Evolutionary conservation across 2,888 invertebrate genomes (phyloP), one percentile per base, ranked within the genome.

Genomic region (Caenorhabditis afra): DNA sequence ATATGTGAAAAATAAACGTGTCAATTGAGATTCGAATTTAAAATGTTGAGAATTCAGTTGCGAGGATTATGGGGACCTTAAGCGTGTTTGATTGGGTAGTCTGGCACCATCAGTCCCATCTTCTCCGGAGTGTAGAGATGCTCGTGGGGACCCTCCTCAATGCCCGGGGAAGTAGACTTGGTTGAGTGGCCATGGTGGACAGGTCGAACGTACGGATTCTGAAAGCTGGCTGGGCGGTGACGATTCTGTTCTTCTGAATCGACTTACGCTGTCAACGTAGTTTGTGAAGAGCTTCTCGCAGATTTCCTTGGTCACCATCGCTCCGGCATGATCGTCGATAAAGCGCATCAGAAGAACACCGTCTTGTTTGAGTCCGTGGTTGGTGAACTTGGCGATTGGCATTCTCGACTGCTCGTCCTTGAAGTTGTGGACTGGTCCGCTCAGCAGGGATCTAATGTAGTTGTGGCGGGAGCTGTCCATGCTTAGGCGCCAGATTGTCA

Each of bases 401-500:
- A 58, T 14, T 20, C 44, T 58, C 11, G 68, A 58, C 20, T 41
- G n/a, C 4, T 67, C 68, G 18, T 75, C 70, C 23, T 79, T 79
- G 68, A 75, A 70, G 29, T 61, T 49, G 29, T 79, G 68, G 7
- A 16, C 44, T 65, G 70, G 74, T 59, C 79, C 79, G 20, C 62
- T 58, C 12, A 79, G 62, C 7, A 79, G 58, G 35, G 71, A 58
- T 50, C 73, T 47, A 50, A 79, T 74, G 65, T 79, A 79, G 67
- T 79, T 79, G 70, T 70, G 79, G 16, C 89, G 85, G 18, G 84
- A 57, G 20, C 49, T 41, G 1, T 77, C 47, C 18, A 85, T 73
- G 23, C 84, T 55, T 45, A 88, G 57, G 12, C 90, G 90, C 81
- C 89, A 88, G 39, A 91, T 81, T 90, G 91, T 91, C 78, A 91